A percentile compares a stretch with the other conserved stretches of the same genome.
These are phyloP conservation scores for Lepus oiostolus DNA, from an alignment of 2,797 vertebrate genomes.

Conservation along the genomic window DNA sequence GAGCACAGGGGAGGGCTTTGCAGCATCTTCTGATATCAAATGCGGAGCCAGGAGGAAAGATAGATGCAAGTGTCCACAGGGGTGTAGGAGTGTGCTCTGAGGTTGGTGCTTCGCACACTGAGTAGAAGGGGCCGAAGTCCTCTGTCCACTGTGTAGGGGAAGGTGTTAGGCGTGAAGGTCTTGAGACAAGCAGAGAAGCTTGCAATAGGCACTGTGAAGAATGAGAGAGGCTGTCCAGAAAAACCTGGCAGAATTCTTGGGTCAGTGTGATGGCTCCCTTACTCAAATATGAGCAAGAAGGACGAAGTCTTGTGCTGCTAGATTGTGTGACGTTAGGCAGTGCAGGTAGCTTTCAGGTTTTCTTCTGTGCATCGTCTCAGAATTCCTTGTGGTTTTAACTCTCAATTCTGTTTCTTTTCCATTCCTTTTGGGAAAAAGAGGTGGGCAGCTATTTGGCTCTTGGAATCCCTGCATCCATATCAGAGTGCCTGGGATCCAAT, in stretches of 20 bases:
- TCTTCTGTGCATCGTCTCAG: not conserved
- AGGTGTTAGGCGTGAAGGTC: not conserved
- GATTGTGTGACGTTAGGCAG: not conserved
- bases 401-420: slow-evolving; percentile 56
- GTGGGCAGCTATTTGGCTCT: too few species aligned
- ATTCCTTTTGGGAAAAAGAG: not conserved
- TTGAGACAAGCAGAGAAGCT: not conserved
- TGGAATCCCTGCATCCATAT: too few species aligned
- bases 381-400: slow-evolving; percentile 6
- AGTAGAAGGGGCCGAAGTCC: not conserved
- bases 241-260: not conserved
- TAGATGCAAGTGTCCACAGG: not conserved
- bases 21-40: not conserved
- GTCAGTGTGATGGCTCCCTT: not conserved
- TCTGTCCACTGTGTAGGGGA: not conserved
- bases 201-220: not conserved
- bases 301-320: not conserved
- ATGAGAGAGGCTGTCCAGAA: not conserved
- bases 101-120: not conserved
- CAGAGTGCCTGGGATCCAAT: too few species aligned
- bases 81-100: not conserved
- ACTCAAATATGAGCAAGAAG: not conserved
- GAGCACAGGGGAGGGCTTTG: not conserved
- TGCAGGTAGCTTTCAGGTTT: not conserved
- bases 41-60: not conserved